Conservation (phyloP, 2,888 invertebrate species). For the Zonitis immaculata region DNA sequence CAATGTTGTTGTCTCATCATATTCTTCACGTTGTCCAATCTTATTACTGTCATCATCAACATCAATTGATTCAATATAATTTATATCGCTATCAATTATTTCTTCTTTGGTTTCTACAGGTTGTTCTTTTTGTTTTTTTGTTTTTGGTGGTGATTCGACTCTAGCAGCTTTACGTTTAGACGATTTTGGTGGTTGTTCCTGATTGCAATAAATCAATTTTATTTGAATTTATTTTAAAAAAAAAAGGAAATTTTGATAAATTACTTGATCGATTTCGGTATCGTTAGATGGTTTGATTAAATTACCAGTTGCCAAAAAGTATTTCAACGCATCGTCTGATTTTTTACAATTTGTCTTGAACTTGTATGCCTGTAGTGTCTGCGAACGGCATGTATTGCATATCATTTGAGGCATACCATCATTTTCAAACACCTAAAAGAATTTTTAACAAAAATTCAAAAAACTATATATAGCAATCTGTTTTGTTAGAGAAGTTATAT, state of each 20-base stretch:
- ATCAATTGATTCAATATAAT: slow-evolving; percentile 45
- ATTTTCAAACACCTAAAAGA: slow-evolving; percentile 54
- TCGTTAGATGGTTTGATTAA: slow-evolving; percentile 38
- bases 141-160: background rate
- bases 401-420: slow-evolving; percentile 74
- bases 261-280: slow-evolving; percentile 44
- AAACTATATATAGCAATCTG: slow-evolving; percentile 1
- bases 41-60: too few species aligned
- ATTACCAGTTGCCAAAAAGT: slow-evolving; percentile 62
- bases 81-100: slow-evolving; percentile 36
- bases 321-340: slow-evolving; percentile 66
- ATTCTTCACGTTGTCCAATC: slow-evolving; percentile 16
- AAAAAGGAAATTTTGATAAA: slow-evolving; percentile 7
- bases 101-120: slow-evolving; percentile 3
- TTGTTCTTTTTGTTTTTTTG: background rate
- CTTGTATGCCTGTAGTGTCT: slow-evolving; percentile 65
- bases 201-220: too few species aligned
- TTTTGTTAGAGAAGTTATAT: slow-evolving; percentile 8
- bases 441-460: slow-evolving; percentile 5
- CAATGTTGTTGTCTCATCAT: slow-evolving; percentile 11
- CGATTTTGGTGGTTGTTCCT: background rate
- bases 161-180: slow-evolving; percentile 7
- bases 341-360: slow-evolving; percentile 73
- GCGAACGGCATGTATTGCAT: slow-evolving; percentile 63
- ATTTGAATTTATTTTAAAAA: too few species aligned